Percentiles rank a stretch among this genome's conserved stretches.
phyloP scores from a whole-genome alignment of 2,888 invertebrate species.

The Torymus auratus region DNA sequence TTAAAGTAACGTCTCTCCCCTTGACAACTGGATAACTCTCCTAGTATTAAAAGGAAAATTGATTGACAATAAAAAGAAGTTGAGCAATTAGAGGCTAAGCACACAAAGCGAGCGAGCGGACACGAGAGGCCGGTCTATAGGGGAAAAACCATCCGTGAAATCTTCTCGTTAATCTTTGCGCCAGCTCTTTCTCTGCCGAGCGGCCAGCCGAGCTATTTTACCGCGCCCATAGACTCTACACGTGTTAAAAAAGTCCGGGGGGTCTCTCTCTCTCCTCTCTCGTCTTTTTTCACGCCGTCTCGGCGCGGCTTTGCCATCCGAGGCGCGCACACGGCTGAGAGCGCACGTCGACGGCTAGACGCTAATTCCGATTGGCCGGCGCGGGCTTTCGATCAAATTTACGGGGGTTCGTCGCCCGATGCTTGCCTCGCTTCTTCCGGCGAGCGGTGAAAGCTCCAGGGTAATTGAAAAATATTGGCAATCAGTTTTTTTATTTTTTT shows the following conservation, averaged over 20 bases:
- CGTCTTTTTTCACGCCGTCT: constrained; percentile 50
- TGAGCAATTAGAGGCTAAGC: neutral
- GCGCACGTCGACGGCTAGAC: neutral
- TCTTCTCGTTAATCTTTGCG: constrained; percentile 2
- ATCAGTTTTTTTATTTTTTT: neutral
- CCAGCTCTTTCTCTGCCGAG: neutral
- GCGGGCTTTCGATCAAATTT: constrained; percentile 16
- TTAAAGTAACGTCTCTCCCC: too few relatives aligned
- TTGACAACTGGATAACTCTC: too few relatives aligned
- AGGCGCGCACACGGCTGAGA: constrained; percentile 1
- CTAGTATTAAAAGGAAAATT: too few relatives aligned
- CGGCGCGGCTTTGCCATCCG: neutral
- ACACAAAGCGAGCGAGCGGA: neutral
- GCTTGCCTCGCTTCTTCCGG: neutral
- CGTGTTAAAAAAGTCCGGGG: constrained; percentile 30
- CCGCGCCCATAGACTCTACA: constrained; percentile 26
- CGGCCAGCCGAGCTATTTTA: constrained; percentile 18
- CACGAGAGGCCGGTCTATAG: neutral
- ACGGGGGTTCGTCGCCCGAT: constrained; percentile 11
- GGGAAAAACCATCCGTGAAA: constrained; percentile 4
- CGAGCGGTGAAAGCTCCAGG: neutral
- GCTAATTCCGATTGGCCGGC: constrained; percentile 9
- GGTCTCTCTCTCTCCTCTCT: constrained; percentile 8
- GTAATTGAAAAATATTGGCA: neutral
- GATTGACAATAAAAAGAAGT: too few relatives aligned